Base-by-base conservation (phyloP, 2,113 vertebrate genomes). In the Pontoporia blainvillei region DNA sequence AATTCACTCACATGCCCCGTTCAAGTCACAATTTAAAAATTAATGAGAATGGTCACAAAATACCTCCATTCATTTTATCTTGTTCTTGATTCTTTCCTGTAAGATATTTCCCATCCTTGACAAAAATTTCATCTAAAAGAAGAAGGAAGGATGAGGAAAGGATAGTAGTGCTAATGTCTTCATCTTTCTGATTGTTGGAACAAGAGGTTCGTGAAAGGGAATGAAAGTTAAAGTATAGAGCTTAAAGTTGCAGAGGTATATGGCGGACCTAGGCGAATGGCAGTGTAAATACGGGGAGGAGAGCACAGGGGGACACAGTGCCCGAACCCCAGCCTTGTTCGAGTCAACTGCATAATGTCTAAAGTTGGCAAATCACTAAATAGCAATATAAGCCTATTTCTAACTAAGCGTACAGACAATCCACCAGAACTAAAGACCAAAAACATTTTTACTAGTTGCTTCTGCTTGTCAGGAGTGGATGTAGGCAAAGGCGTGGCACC, bases 11-110 rank as follows among this genome's bases (percentile, higher is more conserved):
- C 20, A 88, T 54, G 61, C 18, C 15, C 6, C 46, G 82, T 76
- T 9, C 59, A 92, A 91, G 85, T 85, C 25, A 67, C 23, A 36
- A 88, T n/a, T 90, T 95, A 44, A 85, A 91, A 95, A 93, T 86
- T 27, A 69, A 71, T 25, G 44, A 64, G 64, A 81, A 66, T 25
- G 54, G 9, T 72, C 20, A 83, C 34, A 69, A 91, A 85, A 39
- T 21, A 67, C 44, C 31, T 69, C 54, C 66, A 94, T 87, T 15
- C 49, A 31, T 85, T 69, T 90, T 73, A 52, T 79, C 76, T 72
- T 46, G 3, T 34, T 71, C 29, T 85, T 84, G 44, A 62, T 94
- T 57, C 66, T 15, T 76, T 87, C 46, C 31, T 36, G 1, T 46
- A 72, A 96, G 3, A 78, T 17, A 64, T 10, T 67, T 39, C 39